phyloP scores from a whole-genome alignment of 1,140 invertebrate genomes.

The Conopomorpha cramerella region DNA sequence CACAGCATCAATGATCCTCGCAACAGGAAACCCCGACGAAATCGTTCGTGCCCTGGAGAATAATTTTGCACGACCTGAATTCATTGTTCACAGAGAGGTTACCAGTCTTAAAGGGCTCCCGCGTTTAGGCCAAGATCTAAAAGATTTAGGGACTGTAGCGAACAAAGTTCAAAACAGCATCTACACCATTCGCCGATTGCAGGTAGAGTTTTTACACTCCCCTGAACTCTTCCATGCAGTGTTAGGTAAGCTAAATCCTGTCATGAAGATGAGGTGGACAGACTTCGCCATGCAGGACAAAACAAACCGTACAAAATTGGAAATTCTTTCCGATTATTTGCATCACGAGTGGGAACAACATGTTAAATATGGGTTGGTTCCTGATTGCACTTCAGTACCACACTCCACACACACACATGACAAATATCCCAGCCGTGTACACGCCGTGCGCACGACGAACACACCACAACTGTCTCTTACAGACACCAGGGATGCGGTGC shows the following conservation, averaged over 20 bases:
- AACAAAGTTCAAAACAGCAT: conserved; percentile 3
- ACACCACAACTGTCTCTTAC: not conserved
- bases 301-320: conserved; percentile 3
- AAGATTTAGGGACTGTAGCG: conserved; percentile 1
- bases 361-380: conserved; percentile 3
- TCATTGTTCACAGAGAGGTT: conserved; percentile 4
- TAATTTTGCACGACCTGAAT: conserved; percentile 7
- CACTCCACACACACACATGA: not conserved
- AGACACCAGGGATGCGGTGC: not conserved
- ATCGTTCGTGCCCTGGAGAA: conserved; percentile 4
- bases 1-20: conserved; percentile 1
- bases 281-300: conserved; percentile 2
- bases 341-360: conserved; percentile 2
- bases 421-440: not conserved
- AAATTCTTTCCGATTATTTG: conserved; percentile 5
- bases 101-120: conserved; percentile 1
- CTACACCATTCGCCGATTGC: not conserved
- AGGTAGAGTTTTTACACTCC: conserved; percentile 4
- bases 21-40: conserved; percentile 2
- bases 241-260: conserved; percentile 4
- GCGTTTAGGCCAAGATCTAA: conserved; percentile 1
- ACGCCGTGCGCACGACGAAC: not conserved
- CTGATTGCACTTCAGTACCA: not conserved
- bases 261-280: conserved; percentile 3
- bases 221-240: conserved; percentile 4